Evolutionary conservation across 2,888 invertebrate species (phyloP), one percentile per base, ranked within the genome.

Genomic region (Hypselothyrea guttata): DNA sequence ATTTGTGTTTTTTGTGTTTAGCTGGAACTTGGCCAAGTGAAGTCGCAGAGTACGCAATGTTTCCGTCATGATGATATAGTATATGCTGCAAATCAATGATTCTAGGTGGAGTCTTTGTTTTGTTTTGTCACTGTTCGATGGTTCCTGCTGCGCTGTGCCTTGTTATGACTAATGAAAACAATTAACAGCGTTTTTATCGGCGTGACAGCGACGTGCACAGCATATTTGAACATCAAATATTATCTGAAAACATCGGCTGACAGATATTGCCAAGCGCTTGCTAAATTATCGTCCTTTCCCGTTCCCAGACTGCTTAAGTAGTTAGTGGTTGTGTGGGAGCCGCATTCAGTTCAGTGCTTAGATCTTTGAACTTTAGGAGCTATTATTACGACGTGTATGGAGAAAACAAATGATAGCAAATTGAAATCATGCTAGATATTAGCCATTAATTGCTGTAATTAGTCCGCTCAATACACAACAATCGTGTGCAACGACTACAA

Each of bases 131-230:
- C 33, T 41, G 13, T 47, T 40, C 41, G 44, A 48, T 65, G 34
- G 54, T 52, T 45, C 48, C 44, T 58, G 69, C 63, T 41, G n/a
- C n/a, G n/a, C 27, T 33, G 35, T 5, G 31, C 30, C 22, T 15
- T 49, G 22, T 49, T 66, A 66, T 78, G 78, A 78, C 75, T 78
- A 84, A 77, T 75, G 58, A 56, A 79, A 66, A 71, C 71, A 84
- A 78, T 78, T 84, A 84, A 69, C 71, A 64, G 66, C 54, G 54
- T 84, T 77, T 74, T 57, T 55, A 70, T 48, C 59, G 18, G 44
- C 42, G 62, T 41, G 38, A 22, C 15, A 16, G 13, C 56, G 62
- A 78, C 78, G 78, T 84, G 78, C 47, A 15, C 41, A 33, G 84
- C 71, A 78, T 84, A 53, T 31, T 9, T 8, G 68, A 53, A 34